Conservation (phyloP, 2,113 vertebrate genomes). For the Chaetorhynchus papuensis region DNA sequence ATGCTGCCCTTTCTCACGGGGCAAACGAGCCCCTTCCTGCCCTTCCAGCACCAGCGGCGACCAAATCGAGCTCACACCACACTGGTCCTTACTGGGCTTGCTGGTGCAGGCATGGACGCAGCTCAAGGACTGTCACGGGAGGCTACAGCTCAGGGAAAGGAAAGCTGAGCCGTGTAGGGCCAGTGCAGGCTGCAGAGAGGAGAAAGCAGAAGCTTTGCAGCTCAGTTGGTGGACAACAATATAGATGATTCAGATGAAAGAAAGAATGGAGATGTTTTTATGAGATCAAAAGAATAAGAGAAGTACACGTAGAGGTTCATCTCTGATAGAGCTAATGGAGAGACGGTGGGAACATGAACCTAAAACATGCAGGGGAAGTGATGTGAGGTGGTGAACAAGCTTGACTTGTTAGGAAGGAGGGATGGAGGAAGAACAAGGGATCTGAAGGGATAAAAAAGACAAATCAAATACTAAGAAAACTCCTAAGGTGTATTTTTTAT, state of each 20-base stretch:
- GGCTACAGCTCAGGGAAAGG: neutral
- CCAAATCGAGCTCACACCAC: neutral
- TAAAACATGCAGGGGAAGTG: neutral
- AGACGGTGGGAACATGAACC: neutral
- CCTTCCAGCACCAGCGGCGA: neutral
- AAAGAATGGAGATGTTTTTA: neutral
- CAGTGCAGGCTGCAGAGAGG: neutral
- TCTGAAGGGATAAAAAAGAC: neutral
- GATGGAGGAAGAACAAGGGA: neutral
- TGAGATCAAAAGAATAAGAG: neutral
- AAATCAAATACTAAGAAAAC: neutral
- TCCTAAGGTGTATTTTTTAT: neutral
- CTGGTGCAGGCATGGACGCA: neutral
- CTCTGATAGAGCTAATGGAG: neutral
- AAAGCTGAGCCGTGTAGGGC: neutral
- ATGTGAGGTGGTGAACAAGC: neutral
- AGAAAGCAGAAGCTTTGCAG: neutral
- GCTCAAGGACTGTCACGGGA: neutral
- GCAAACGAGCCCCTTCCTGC: neutral
- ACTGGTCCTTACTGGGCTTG: neutral
- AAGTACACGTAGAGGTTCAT: neutral
- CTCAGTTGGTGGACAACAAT: neutral
- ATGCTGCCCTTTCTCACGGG: fast-evolving
- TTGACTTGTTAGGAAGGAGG: neutral
- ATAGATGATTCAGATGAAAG: neutral